phyloP scores from a whole-genome alignment of 2,888 invertebrate genomes.

The Phorcus lineatus region DNA sequence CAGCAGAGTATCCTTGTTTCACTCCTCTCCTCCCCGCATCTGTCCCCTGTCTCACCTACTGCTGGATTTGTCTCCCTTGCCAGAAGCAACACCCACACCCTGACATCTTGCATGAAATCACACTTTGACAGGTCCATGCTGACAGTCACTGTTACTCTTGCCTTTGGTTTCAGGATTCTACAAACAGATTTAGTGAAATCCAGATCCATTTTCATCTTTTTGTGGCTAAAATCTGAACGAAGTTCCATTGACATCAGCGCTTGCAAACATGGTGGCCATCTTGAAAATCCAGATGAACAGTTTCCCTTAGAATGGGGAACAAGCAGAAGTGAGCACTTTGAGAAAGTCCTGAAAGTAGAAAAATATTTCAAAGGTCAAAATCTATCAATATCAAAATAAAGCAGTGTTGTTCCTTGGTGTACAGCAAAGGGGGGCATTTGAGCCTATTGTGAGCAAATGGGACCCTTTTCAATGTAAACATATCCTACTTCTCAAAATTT shows the following conservation, averaged over 20 bases:
- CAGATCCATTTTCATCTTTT: background rate
- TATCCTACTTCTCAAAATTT: no score
- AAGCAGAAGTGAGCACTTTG: background rate
- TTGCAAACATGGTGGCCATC: background rate
- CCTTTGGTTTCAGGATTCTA: background rate
- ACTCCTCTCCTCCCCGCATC: background rate
- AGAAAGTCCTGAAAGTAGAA: background rate
- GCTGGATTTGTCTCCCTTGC: background rate
- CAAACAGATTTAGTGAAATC: background rate
- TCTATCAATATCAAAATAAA: no score
- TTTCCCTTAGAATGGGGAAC: background rate
- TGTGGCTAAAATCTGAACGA: background rate
- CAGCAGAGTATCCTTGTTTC: background rate
- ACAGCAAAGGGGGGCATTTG: no score
- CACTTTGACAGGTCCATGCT: background rate
- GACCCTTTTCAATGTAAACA: no score
- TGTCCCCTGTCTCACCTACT: background rate
- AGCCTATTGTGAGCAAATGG: no score
- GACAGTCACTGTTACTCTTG: background rate
- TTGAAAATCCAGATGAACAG: background rate
- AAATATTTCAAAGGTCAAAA: background rate
- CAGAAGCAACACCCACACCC: background rate
- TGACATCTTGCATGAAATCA: background rate
- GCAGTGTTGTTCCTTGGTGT: no score
- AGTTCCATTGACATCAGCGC: no score